These are phyloP conservation scores for Lepus americanus DNA, from an alignment of 2,113 vertebrate species.

Conservation along the genomic window DNA sequence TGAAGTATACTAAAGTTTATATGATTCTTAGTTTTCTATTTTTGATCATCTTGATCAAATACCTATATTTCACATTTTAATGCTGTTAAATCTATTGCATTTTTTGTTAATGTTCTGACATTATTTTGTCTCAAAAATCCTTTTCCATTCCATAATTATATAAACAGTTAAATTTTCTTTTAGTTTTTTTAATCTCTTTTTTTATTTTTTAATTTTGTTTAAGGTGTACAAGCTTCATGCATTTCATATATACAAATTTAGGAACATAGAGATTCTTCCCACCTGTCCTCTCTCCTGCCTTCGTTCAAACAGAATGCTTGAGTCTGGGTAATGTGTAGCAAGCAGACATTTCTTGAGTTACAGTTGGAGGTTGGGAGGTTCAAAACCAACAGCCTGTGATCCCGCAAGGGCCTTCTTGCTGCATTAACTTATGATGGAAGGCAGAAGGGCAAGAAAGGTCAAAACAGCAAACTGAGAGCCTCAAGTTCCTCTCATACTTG, in stretches of 20 bases:
- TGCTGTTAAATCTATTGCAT: background rate
- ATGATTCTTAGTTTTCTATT: constrained; percentile 7
- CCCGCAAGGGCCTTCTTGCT: background rate
- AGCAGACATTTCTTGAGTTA: background rate
- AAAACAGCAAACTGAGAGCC: too few species aligned
- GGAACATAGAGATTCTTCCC: too few species aligned
- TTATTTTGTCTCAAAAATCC: background rate
- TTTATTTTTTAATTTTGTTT: background rate
- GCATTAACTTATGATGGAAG: too few species aligned
- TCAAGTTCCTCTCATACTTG: background rate
- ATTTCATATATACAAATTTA: too few species aligned
- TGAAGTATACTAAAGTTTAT: background rate
- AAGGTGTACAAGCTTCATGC: too few species aligned
- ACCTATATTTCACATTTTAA: background rate
- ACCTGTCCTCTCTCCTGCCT: too few species aligned
- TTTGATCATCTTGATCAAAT: background rate
- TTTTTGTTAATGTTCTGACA: background rate
- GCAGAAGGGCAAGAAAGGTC: background rate
- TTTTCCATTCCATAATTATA: background rate
- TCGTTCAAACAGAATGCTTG: background rate
- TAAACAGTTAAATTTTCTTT: background rate
- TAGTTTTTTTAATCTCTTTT: constrained; percentile 5
- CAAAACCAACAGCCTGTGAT: too few species aligned
- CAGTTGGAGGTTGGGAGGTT: background rate
- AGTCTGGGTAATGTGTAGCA: background rate